Base-by-base conservation (phyloP, 2,113 vertebrate species). In the Rhea americana region DNA sequence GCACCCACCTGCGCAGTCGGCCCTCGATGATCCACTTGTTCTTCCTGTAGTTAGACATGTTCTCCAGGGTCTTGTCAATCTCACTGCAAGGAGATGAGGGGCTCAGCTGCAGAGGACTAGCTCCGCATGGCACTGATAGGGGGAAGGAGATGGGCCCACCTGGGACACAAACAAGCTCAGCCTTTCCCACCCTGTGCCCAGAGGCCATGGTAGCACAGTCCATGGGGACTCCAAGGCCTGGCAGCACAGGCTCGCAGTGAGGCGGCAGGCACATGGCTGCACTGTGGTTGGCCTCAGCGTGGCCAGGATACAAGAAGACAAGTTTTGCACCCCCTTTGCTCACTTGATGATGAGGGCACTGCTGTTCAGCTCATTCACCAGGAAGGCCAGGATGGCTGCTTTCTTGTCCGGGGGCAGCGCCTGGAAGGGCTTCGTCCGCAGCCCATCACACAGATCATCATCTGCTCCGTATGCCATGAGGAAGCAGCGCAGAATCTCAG, bases 11-110 rank as follows among this genome's bases (percentile, higher is more conserved):
- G 95, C 99, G 98, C 51, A 99, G 94, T 47, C 99, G 98, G 13
- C 99, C 98, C 97, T 99, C 99, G 61, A 99, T 99, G 88, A 98
- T 98, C 99, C 99, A 99, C 91, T 99, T 99, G 96, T 98, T 99
- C 96, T 98, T 99, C 94, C 99, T 98, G 96, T 98, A 99, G 95
- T 91, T 98, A 70, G 98, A 96, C 98, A 99, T 99, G 96, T 94
- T 99, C 95, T 99, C 99, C 95, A 99, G 92, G 11, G 98, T 99
- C 97, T 98, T 99, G 96, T 99, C 99, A 47, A 99, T 99, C 96
- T 99, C 99, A 51, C 99, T 99, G 97, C 67, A 95, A 58, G 32
- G 43, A 28, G 89, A 95, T 1, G 4, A 28, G 26, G 18, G 28
- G 12, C 11, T 15, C 47, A 63, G 51, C 43, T 85, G 14, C 1